Conservation (phyloP, 2,888 invertebrate genomes). For the Norana najaformis region DNA sequence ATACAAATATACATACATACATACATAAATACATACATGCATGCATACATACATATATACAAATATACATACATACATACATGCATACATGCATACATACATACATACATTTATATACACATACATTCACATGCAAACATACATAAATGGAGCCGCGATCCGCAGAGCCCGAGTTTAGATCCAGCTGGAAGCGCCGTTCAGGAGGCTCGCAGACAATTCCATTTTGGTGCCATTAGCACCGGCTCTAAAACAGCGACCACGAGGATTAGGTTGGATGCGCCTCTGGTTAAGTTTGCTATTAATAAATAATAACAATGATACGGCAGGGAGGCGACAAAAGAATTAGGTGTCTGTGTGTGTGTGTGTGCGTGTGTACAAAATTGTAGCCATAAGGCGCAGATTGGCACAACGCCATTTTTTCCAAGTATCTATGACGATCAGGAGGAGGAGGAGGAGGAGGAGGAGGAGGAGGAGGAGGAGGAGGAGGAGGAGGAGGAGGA, state of each 20-base stretch:
- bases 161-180: neutral
- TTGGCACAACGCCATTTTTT: too few species aligned
- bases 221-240: neutral
- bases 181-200: neutral
- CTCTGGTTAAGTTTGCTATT: neutral
- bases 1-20: too few species aligned
- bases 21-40: too few species aligned
- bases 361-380: neutral
- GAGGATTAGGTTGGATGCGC: neutral
- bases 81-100: neutral
- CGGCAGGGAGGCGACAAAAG: neutral
- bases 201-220: neutral
- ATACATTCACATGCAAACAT: too few species aligned
- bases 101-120: neutral
- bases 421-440: neutral
- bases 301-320: neutral
- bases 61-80: too few species aligned
- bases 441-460: slow-evolving; percentile 7
- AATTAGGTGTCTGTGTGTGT: neutral
- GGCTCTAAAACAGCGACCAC: neutral
- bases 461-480: neutral
- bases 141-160: neutral
- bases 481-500: neutral
- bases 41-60: too few species aligned
- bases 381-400: too few species aligned